phyloP scores from a whole-genome alignment of 2,797 vertebrate genomes.

The Diplodus puntazzo region DNA sequence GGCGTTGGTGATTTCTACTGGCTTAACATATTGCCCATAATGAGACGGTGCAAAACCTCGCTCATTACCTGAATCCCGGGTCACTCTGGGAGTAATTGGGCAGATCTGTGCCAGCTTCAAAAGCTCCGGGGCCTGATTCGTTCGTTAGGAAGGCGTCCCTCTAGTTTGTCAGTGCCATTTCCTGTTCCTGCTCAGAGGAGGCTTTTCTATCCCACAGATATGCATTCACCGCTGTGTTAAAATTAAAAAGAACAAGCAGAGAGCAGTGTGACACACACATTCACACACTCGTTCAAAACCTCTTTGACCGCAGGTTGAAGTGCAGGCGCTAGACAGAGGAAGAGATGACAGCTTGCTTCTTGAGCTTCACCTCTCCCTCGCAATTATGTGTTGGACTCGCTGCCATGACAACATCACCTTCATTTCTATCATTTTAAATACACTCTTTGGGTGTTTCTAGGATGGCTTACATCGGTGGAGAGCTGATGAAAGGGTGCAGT shows the following conservation, averaged over 20 bases:
- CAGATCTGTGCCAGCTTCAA: constrained; percentile 49
- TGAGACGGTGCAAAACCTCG: constrained; percentile 38
- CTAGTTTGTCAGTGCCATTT: constrained; percentile 10
- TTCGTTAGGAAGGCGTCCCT: constrained; percentile 41
- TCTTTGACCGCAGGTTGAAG: neutral
- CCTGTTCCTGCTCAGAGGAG: constrained; percentile 6
- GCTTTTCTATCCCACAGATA: neutral
- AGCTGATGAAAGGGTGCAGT: neutral
- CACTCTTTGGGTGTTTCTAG: neutral
- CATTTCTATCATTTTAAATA: neutral
- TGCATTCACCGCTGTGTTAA: neutral
- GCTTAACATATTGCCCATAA: constrained; percentile 47
- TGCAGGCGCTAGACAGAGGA: constrained; percentile 9
- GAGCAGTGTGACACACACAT: neutral
- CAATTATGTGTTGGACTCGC: neutral
- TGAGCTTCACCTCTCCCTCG: neutral
- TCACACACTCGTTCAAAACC: constrained; percentile 11
- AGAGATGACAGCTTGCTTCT: constrained; percentile 15
- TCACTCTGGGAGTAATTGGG: constrained; percentile 60
- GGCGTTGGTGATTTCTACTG: constrained; percentile 49
- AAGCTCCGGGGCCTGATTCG: constrained; percentile 30
- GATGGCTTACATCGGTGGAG: neutral
- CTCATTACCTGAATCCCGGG: constrained; percentile 63
- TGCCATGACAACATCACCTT: neutral
- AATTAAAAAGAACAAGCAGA: neutral